These are phyloP conservation scores for Rhadinocentrus ornatus DNA, from an alignment of 2,797 vertebrate species.

Conservation along the genomic window DNA sequence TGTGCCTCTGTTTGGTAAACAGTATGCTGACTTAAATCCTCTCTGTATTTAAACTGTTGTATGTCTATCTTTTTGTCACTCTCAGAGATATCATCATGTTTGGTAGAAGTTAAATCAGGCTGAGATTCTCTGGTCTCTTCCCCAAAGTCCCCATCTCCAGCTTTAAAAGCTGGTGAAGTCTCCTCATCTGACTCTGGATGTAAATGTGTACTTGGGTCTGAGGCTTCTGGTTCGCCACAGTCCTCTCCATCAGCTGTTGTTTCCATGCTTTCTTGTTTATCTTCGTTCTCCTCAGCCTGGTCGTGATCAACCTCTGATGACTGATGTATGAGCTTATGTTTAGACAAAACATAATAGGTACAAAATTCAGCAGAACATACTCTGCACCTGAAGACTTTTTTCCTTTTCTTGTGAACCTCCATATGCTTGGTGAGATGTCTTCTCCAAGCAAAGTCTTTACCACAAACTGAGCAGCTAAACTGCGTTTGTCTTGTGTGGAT, in stretches of 20 bases:
- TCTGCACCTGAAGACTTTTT: constrained; percentile 16
- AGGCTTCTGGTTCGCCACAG: constrained; percentile 2
- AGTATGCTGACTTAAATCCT: neutral
- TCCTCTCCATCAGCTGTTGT: constrained; percentile 16
- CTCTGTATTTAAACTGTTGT: neutral
- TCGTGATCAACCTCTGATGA: neutral
- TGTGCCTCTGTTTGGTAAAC: neutral
- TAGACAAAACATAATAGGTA: constrained; percentile 27
- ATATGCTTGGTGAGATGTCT: constrained; percentile 43
- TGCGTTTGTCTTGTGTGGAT: constrained; percentile 42
- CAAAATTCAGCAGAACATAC: constrained; percentile 18
- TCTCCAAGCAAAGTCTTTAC: constrained; percentile 49
- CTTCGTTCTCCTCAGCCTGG: neutral
- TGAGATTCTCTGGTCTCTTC: constrained; percentile 6
- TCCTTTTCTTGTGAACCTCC: constrained; percentile 25
- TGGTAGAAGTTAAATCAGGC: neutral
- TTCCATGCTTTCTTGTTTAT: neutral
- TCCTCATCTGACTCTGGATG: neutral
- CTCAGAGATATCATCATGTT: neutral
- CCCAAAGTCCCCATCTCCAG: constrained; percentile 25
- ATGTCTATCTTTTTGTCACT: neutral
- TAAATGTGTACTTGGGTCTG: neutral
- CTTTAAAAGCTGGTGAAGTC: neutral
- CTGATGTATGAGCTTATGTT: constrained; percentile 28
- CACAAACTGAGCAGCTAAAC: constrained; percentile 43